phyloP scores from a whole-genome alignment of 2,113 vertebrate species.

The Condylura cristata region DNA sequence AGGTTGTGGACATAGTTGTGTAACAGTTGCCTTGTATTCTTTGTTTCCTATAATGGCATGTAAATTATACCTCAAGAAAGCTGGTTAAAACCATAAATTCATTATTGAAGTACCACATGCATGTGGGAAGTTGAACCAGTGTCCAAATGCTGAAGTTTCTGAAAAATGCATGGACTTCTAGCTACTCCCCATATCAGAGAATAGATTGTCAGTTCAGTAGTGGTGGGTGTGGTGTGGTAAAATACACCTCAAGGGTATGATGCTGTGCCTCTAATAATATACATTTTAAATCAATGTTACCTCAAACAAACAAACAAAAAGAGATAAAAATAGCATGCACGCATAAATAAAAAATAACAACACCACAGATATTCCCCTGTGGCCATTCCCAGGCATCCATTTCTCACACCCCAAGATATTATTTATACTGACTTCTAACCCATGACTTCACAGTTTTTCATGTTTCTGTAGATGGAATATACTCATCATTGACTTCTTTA shows the following conservation, averaged over 20 bases:
- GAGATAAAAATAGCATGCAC: too few relatives aligned
- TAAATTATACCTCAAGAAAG: not conserved
- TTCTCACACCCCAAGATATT: not conserved
- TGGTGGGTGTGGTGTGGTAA: too few relatives aligned
- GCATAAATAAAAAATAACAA: not conserved
- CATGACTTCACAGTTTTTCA: not conserved
- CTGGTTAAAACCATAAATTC: not conserved
- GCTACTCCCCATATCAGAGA: not conserved
- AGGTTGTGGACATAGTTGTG: not conserved
- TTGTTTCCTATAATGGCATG: not conserved
- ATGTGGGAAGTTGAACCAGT: not conserved
- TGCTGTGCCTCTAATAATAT: too few relatives aligned
- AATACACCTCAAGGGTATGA: too few relatives aligned
- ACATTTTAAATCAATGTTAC: too few relatives aligned
- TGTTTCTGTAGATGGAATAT: not conserved
- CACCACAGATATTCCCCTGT: not conserved
- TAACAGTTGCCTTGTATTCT: not conserved
- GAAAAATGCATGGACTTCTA: not conserved
- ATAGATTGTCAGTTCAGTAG: not conserved
- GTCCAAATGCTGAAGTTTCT: not conserved
- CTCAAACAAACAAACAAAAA: too few relatives aligned
- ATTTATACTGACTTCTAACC: not conserved
- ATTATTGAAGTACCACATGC: not conserved
- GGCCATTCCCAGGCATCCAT: not conserved
- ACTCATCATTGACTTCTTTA: not conserved